phyloP scores from a whole-genome alignment of 2,797 vertebrate species.

The Borostomias antarcticus region DNA sequence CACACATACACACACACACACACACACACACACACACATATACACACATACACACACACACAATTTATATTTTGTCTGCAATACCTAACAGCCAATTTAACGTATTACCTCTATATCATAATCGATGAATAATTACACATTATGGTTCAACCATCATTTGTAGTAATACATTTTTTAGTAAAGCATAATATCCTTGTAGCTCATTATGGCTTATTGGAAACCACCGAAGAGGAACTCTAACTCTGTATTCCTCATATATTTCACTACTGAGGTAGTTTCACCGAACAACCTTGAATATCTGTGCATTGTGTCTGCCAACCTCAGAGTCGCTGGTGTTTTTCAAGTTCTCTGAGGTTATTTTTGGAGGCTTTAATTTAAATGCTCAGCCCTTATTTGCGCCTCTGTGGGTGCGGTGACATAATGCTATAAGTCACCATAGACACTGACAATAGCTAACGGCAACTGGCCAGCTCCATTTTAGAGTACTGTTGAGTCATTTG shows the following conservation, averaged over 20 bases:
- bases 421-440: conserved; percentile 77
- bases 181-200: conserved; percentile 33
- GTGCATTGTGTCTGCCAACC: conserved; percentile 17
- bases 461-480: conserved; percentile 72
- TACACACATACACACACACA: conserved; percentile 1
- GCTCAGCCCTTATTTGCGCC: conserved; percentile 68
- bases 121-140: conserved; percentile 46
- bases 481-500: conserved; percentile 76
- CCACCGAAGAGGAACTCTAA: background rate
- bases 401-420: conserved; percentile 67
- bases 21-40: background rate
- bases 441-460: conserved; percentile 74
- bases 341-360: conserved; percentile 66
- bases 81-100: conserved; percentile 49
- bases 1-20: background rate
- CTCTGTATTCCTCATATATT: conserved; percentile 27
- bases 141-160: conserved; percentile 37
- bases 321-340: conserved; percentile 52
- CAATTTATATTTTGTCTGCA: conserved; percentile 5
- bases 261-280: background rate
- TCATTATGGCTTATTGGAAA: conserved; percentile 24
- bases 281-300: conserved; percentile 9
- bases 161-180: conserved; percentile 35
- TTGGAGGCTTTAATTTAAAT: conserved; percentile 75
- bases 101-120: conserved; percentile 43